A percentile compares a stretch with the other conserved stretches of the same genome.
Conservation (phyloP, 1,140 invertebrate genomes). For the Calycopis cecrops region DNA sequence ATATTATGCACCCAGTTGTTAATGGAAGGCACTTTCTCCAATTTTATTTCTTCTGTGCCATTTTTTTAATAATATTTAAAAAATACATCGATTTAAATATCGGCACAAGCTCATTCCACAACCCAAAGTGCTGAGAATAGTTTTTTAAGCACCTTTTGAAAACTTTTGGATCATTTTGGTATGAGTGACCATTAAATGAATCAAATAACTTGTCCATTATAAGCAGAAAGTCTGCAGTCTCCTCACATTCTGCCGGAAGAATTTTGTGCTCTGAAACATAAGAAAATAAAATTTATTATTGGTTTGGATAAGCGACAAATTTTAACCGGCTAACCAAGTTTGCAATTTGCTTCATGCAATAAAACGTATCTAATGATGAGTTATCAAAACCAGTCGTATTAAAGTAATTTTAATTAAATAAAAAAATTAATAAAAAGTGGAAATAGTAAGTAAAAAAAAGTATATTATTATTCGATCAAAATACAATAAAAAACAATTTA, state of each 20-base stretch:
- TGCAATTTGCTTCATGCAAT: no score
- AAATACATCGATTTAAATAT: conserved; percentile 13
- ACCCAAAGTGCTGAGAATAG: conserved; percentile 21
- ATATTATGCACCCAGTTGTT: conserved; percentile 21
- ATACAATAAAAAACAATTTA: no score
- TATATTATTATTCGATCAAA: no score
- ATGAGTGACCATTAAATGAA: conserved; percentile 24
- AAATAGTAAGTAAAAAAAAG: no score
- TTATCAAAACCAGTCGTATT: no score
- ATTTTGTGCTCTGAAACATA: conserved; percentile 26
- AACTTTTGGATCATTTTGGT: conserved; percentile 14
- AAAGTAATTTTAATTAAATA: no score
- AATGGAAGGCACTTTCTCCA: conserved; percentile 21
- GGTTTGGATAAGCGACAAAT: no score
- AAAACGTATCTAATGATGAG: no score
- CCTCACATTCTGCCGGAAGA: conserved; percentile 19
- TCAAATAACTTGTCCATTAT: conserved; percentile 30
- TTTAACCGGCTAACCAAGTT: no score
- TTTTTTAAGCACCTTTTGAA: conserved; percentile 16
- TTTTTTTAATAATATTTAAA: not conserved
- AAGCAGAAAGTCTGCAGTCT: conserved; percentile 22
- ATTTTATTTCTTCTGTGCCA: no score
- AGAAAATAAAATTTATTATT: not conserved
- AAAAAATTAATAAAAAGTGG: no score
- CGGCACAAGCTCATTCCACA: not conserved